These are phyloP conservation scores for Epinephelus awoara DNA, from an alignment of 2,797 vertebrate species.

Conservation along the genomic window DNA sequence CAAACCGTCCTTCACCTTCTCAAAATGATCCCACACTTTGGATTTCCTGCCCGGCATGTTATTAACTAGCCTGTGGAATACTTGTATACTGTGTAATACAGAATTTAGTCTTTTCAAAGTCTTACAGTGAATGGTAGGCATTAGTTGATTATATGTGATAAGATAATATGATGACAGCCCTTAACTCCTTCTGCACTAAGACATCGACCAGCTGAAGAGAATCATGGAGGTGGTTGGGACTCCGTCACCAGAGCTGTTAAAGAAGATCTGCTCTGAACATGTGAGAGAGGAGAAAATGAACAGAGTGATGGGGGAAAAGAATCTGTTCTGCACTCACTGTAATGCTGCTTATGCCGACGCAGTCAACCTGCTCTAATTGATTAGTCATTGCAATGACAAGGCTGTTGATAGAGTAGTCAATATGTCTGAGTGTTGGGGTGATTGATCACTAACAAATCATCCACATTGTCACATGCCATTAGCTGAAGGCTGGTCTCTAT, in stretches of 20 bases:
- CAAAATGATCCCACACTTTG: too few species aligned
- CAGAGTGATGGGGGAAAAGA: neutral
- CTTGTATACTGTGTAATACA: too few species aligned
- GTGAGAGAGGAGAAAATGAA: constrained; percentile 81
- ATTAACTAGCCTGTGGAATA: too few species aligned
- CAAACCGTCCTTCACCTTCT: too few species aligned
- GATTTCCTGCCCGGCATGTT: too few species aligned
- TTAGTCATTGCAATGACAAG: constrained; percentile 6
- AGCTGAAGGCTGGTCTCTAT: constrained; percentile 47
- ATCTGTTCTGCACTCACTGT: neutral
- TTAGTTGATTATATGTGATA: neutral
- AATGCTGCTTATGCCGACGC: neutral
- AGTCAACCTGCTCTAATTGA: constrained; percentile 23
- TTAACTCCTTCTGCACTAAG: constrained; percentile 83
- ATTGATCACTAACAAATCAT: constrained; percentile 46
- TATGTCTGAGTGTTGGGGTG: constrained; percentile 21
- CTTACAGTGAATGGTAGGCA: too few species aligned
- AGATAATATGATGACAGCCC: constrained; percentile 47
- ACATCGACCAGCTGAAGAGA: constrained; percentile 98
- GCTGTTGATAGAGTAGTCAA: constrained; percentile 44
- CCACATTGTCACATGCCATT: constrained; percentile 14
- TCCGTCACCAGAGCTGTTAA: constrained; percentile 93
- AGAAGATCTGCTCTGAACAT: constrained; percentile 98
- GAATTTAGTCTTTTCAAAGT: too few species aligned
- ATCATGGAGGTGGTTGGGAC: constrained; percentile 99